Percentiles rank a stretch among this genome's conserved stretches.
Evolutionary conservation across 2,113 vertebrate species (phyloP).

Genomic region (Pseudorectes ferrugineus): DNA sequence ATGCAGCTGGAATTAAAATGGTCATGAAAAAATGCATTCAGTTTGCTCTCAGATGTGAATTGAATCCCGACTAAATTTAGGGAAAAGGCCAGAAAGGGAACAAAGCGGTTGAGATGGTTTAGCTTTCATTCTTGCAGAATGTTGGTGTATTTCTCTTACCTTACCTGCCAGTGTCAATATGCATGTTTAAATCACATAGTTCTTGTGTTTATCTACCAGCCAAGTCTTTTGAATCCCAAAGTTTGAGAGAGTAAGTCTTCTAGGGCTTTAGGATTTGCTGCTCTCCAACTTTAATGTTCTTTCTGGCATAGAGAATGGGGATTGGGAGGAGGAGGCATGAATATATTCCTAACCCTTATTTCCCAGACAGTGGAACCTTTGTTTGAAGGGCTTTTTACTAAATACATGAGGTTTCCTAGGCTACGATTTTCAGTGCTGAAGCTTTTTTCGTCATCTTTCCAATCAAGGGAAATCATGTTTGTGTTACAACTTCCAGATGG

Average conservation of each 20-base stretch:
- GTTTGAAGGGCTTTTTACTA: not conserved
- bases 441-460: not conserved
- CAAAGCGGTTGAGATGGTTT: not conserved
- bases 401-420: not conserved
- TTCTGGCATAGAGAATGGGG: not conserved
- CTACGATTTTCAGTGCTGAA: not conserved
- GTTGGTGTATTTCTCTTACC: not conserved
- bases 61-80: not conserved
- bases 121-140: not conserved
- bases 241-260: not conserved
- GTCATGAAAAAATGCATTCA: not conserved
- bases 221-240: not conserved
- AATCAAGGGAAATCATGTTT: not conserved
- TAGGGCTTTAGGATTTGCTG: not conserved
- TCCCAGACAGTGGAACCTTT: not conserved
- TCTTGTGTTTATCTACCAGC: not conserved
- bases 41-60: constrained; percentile 4
- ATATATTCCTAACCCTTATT: not conserved
- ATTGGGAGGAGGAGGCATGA: not conserved
- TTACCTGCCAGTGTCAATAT: not conserved
- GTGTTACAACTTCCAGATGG: not conserved
- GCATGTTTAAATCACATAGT: not conserved
- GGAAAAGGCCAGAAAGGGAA: not conserved
- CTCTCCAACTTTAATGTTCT: not conserved
- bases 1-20: constrained; percentile 41